A percentile compares a stretch with the other conserved stretches of the same genome.
Evolutionary conservation across 2,113 vertebrate species (phyloP).

Genomic region (Bagarius yarrelli): DNA sequence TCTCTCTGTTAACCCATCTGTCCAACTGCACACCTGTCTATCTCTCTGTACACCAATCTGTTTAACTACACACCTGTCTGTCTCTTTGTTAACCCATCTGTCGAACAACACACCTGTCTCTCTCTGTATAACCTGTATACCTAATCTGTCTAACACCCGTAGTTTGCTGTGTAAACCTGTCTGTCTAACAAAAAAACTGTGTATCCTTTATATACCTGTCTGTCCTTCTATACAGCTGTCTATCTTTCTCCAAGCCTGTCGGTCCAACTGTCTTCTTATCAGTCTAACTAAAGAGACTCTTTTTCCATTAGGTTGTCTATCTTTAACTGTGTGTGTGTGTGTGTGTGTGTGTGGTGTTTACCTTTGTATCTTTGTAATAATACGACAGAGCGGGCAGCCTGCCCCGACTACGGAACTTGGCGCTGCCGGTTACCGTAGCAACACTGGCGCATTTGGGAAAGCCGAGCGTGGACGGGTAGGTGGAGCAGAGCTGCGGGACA

Average conservation of each 20-base stretch:
- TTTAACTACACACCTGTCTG: neutral
- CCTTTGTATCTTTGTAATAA: slow-evolving; percentile 75
- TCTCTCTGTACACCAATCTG: neutral
- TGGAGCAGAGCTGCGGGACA: slow-evolving; percentile 72
- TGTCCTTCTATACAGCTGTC: neutral
- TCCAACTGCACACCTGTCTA: too few species aligned
- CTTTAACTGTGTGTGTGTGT: neutral
- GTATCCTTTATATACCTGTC: neutral
- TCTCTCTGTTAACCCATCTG: too few species aligned
- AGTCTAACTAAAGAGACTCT: neutral
- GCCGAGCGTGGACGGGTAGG: slow-evolving; percentile 72
- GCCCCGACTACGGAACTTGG: slow-evolving; percentile 80
- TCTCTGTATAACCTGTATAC: too few species aligned
- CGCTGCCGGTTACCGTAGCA: slow-evolving; percentile 72
- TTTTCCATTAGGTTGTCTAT: neutral
- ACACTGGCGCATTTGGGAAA: slow-evolving; percentile 69
- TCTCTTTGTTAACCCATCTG: too few species aligned
- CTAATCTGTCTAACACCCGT: too few species aligned
- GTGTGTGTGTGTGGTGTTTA: slow-evolving; percentile 50
- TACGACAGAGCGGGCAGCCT: slow-evolving; percentile 79
- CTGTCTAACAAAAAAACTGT: too few species aligned
- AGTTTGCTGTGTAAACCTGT: neutral
- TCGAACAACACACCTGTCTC: too few species aligned
- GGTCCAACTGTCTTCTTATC: neutral
- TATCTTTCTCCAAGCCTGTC: neutral